These are phyloP conservation scores for Dasysyrphus albostriatus DNA, from an alignment of 2,888 invertebrate genomes.

Conservation along the genomic window DNA sequence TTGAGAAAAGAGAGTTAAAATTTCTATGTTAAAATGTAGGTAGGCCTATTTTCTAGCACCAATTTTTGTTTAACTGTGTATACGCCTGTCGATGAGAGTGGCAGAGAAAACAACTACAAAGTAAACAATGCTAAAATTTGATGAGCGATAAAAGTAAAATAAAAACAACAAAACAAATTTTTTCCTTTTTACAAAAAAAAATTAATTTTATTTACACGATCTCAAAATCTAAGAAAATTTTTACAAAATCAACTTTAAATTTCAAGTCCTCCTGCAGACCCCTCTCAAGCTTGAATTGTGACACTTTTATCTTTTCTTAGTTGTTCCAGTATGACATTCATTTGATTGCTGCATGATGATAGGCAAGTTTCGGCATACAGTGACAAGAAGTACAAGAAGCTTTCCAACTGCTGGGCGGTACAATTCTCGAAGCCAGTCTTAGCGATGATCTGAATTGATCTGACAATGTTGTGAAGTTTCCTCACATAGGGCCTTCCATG, in stretches of 20 bases:
- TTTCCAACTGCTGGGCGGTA: conserved; percentile 79
- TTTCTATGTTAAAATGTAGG: too few relatives aligned
- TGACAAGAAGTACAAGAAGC: conserved; percentile 80
- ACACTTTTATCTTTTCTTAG: conserved; percentile 78
- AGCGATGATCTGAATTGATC: conserved; percentile 79
- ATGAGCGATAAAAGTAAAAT: too few relatives aligned
- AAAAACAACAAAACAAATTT: background rate
- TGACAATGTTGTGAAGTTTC: conserved; percentile 78
- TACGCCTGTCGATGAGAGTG: too few relatives aligned
- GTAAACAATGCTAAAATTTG: too few relatives aligned
- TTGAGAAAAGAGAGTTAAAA: too few relatives aligned
- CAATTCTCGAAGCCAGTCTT: conserved; percentile 79
- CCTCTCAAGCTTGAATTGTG: conserved; percentile 70
- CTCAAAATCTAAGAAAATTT: conserved; percentile 2
- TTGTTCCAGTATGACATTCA: conserved; percentile 79
- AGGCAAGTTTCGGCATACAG: conserved; percentile 81
- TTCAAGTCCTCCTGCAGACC: background rate
- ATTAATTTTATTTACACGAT: conserved; percentile 11
- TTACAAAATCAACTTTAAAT: conserved; percentile 20
- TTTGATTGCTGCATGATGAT: conserved; percentile 79
- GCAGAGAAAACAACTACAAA: too few relatives aligned
- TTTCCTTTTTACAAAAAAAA: conserved; percentile 2
- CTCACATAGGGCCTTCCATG: conserved; percentile 78
- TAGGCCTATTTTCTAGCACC: too few relatives aligned
- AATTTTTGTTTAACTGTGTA: too few relatives aligned